A percentile compares a stretch with the other conserved stretches of the same genome.
Conservation (phyloP, 2,113 vertebrate species). For the Rhynchomys soricoides region DNA sequence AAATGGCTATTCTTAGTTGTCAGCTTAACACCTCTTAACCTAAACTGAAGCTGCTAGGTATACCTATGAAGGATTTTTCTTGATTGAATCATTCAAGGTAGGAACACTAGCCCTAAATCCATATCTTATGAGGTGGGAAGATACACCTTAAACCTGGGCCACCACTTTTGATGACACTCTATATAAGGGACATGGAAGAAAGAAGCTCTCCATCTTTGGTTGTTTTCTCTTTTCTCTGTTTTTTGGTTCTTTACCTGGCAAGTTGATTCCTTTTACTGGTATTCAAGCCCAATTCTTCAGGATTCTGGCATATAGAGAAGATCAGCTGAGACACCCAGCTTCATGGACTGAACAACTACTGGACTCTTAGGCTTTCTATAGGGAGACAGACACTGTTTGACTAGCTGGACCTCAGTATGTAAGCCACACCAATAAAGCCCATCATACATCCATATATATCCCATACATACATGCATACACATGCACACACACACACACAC, state of each 20-base stretch:
- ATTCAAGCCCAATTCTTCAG: background rate
- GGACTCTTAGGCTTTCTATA: background rate
- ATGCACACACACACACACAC: background rate
- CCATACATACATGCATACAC: background rate
- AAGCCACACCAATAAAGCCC: background rate
- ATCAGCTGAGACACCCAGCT: background rate
- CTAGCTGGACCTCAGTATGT: background rate
- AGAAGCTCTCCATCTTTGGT: background rate
- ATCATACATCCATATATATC: too few species aligned
- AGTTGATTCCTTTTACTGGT: background rate
- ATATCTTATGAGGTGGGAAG: background rate
- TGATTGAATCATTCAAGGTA: background rate
- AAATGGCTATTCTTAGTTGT: background rate
- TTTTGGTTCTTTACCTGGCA: too few species aligned
- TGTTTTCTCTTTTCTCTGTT: background rate
- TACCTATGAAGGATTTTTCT: background rate
- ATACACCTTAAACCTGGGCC: background rate
- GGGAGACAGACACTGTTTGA: background rate
- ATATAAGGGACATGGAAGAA: background rate
- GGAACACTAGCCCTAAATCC: background rate
- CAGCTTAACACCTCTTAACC: too few species aligned
- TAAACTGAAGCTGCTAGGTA: background rate
- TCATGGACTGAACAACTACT: background rate
- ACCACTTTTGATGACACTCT: background rate
- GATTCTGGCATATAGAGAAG: background rate